Conservation (phyloP, 2,113 vertebrate species). For the Natator depressus region DNA sequence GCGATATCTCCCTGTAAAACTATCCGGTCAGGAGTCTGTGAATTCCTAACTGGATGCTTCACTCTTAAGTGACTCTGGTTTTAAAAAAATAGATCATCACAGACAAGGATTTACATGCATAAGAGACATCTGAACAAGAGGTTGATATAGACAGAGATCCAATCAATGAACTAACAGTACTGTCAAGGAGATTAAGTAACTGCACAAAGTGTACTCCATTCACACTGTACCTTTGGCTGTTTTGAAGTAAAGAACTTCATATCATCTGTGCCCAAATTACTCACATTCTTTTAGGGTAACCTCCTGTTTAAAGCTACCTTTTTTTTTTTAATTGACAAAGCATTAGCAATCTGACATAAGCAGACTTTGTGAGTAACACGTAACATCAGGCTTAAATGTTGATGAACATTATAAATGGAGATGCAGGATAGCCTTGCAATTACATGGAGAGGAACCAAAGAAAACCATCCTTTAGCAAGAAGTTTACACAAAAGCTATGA, state of each 20-base stretch:
- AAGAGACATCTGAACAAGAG: background rate
- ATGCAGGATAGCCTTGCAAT: background rate
- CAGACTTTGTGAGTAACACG: background rate
- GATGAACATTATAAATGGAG: background rate
- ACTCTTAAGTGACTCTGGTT: background rate
- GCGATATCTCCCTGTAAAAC: background rate
- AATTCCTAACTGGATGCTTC: background rate
- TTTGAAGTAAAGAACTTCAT: background rate
- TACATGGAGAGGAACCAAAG: rapidly evolving
- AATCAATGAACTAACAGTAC: background rate
- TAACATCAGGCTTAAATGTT: background rate
- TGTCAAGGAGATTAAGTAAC: background rate
- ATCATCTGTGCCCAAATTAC: background rate
- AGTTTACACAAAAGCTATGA: background rate
- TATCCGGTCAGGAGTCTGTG: background rate
- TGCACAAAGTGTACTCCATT: rapidly evolving
- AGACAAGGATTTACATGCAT: rapidly evolving
- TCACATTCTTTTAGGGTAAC: background rate
- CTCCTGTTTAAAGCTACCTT: background rate
- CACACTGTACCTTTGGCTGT: background rate
- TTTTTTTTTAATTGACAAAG: background rate
- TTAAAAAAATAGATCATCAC: background rate
- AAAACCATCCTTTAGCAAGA: background rate
- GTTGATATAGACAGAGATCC: background rate
- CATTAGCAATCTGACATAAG: background rate